Percentiles rank a stretch among this genome's conserved stretches.
phyloP scores from a whole-genome alignment of 2,888 invertebrate genomes.

The Cordilura impudica region DNA sequence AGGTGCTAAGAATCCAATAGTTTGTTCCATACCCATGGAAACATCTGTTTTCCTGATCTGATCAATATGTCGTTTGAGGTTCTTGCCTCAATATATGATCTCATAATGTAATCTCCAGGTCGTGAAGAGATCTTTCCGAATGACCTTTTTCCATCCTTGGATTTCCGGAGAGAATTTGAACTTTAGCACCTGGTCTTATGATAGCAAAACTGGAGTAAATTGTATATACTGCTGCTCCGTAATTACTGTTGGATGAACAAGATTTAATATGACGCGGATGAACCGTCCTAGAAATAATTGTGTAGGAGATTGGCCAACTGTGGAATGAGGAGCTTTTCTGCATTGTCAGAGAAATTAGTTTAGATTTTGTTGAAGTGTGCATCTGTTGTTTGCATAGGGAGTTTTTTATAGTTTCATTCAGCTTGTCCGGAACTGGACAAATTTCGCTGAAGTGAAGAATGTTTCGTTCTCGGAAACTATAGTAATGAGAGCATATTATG shows the following conservation, averaged over 20 bases:
- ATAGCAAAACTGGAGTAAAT: neutral
- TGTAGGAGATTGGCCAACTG: slow-evolving; percentile 40
- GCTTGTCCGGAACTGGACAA: slow-evolving; percentile 49
- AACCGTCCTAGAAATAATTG: slow-evolving; percentile 39
- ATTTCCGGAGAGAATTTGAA: neutral
- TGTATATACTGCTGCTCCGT: neutral
- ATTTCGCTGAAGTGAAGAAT: slow-evolving; percentile 45
- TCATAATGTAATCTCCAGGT: slow-evolving; percentile 7
- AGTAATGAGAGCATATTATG: slow-evolving; percentile 64
- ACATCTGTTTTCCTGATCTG: too few species aligned
- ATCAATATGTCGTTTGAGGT: neutral
- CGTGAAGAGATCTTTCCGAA: neutral
- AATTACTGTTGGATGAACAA: slow-evolving; percentile 30
- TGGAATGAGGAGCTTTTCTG: slow-evolving; percentile 32
- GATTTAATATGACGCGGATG: slow-evolving; percentile 34
- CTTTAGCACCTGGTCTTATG: neutral
- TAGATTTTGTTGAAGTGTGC: slow-evolving; percentile 38
- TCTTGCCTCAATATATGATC: neutral
- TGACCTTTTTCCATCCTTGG: slow-evolving; percentile 36
- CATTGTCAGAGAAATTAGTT: slow-evolving; percentile 52
- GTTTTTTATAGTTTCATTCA: slow-evolving; percentile 45
- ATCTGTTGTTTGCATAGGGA: slow-evolving; percentile 41
- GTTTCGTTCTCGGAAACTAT: slow-evolving; percentile 66
- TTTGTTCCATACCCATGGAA: too few species aligned
- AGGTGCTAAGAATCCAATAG: too few species aligned